phyloP scores from a whole-genome alignment of 2,888 invertebrate genomes.

The Melinopterus prodromus region DNA sequence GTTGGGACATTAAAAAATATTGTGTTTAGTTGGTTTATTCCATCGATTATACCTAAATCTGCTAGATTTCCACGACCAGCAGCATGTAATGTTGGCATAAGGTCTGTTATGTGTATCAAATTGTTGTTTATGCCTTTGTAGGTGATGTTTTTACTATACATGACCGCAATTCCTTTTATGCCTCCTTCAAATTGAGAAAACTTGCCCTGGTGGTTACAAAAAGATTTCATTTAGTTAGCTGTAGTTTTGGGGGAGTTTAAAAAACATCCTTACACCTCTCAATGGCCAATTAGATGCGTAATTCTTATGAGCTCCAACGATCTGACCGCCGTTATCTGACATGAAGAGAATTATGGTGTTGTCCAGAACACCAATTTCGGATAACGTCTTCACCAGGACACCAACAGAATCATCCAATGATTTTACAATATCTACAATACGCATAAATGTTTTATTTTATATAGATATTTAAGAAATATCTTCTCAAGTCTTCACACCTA shows the following conservation, averaged over 20 bases:
- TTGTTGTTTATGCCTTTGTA: constrained; percentile 65
- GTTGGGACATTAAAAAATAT: constrained; percentile 46
- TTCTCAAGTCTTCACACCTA: constrained; percentile 52
- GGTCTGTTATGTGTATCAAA: constrained; percentile 83
- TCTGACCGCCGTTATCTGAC: constrained; percentile 89
- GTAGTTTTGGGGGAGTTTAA: background rate
- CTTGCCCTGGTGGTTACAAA: constrained; percentile 66
- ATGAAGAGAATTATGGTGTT: constrained; percentile 87
- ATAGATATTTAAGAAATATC: background rate
- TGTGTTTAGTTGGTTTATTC: constrained; percentile 56
- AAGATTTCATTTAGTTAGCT: too few species aligned
- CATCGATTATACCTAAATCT: constrained; percentile 53
- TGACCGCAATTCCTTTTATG: background rate
- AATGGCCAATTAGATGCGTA: constrained; percentile 83
- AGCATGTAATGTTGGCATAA: constrained; percentile 76
- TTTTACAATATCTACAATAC: constrained; percentile 77
- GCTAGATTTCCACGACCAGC: constrained; percentile 52
- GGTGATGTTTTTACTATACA: constrained; percentile 13
- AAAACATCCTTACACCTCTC: constrained; percentile 67
- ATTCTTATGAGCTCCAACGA: constrained; percentile 74
- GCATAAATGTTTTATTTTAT: background rate
- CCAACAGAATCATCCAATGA: constrained; percentile 88
- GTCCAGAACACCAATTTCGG: constrained; percentile 72
- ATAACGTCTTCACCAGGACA: constrained; percentile 73
- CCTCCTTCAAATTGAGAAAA: constrained; percentile 60